These are phyloP conservation scores for Falco naumanni DNA, from an alignment of 2,797 vertebrate genomes.

Conservation along the genomic window DNA sequence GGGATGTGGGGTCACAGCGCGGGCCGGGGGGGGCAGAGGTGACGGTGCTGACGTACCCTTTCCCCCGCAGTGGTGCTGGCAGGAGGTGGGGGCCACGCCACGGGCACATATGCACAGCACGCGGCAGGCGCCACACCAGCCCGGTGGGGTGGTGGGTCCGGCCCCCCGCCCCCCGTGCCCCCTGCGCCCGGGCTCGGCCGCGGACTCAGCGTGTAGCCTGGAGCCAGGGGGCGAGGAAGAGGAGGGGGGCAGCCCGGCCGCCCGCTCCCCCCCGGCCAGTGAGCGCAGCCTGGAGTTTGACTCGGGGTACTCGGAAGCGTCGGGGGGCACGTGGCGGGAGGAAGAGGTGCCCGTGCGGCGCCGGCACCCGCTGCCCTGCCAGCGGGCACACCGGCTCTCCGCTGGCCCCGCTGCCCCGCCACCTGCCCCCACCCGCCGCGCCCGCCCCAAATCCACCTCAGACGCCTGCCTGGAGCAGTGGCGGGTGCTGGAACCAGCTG, in stretches of 20 bases:
- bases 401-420: slow-evolving; percentile 78
- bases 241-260: not conserved
- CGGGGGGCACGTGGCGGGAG: slow-evolving; percentile 86
- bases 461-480: slow-evolving; percentile 94
- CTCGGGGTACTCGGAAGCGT: slow-evolving; percentile 93
- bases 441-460: slow-evolving; percentile 92
- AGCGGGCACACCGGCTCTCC: slow-evolving; percentile 82
- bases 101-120: slow-evolving; percentile 83
- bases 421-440: slow-evolving; percentile 55
- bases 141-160: slow-evolving; percentile 69
- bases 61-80: slow-evolving; percentile 82
- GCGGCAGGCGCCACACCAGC: slow-evolving; percentile 82
- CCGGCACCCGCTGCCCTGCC: slow-evolving; percentile 20
- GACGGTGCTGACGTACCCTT: not conserved
- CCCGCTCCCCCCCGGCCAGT: slow-evolving; percentile 81
- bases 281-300: slow-evolving; percentile 92
- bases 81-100: slow-evolving; percentile 79
- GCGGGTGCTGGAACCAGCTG: slow-evolving; percentile 84
- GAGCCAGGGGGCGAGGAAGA: slow-evolving; percentile 82
- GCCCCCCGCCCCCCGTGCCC: not conserved
- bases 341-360: slow-evolving; percentile 78
- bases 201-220: slow-evolving; percentile 90
- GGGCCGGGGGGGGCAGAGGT: fast-evolving
- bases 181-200: slow-evolving; percentile 76
- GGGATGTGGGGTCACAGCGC: not conserved